A percentile compares a stretch with the other conserved stretches of the same genome.
phyloP scores from a whole-genome alignment of 2,888 invertebrate species.

The Halictus quadricinctus region DNA sequence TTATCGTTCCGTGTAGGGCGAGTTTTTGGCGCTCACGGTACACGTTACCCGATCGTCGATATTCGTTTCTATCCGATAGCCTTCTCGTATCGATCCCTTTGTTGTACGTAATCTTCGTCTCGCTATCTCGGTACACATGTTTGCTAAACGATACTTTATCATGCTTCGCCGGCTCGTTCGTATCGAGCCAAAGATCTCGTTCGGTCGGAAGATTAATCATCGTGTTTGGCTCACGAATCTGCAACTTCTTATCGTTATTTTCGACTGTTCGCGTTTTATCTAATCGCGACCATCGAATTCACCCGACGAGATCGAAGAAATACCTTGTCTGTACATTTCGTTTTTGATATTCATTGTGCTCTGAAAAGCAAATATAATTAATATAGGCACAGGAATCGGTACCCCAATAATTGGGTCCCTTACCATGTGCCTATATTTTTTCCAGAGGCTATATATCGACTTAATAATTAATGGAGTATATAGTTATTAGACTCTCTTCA shows the following conservation, averaged over 20 bases:
- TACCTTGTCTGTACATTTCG: not conserved
- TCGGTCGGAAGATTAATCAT: not conserved
- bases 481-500: too few relatives aligned
- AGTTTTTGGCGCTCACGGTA: not conserved
- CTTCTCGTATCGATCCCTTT: conserved; percentile 22
- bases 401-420: too few relatives aligned
- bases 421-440: too few relatives aligned
- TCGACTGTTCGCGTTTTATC: not conserved
- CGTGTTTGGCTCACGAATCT: not conserved
- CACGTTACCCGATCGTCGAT: not conserved
- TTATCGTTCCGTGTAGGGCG: conserved; percentile 1
- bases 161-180: too few relatives aligned
- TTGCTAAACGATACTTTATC: conserved; percentile 12
- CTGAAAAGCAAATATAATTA: too few relatives aligned
- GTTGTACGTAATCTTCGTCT: not conserved
- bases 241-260: not conserved
- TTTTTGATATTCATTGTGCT: too few relatives aligned
- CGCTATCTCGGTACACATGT: conserved; percentile 5
- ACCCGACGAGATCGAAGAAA: not conserved
- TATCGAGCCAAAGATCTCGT: not conserved
- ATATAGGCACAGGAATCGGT: too few relatives aligned
- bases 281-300: not conserved
- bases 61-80: not conserved
- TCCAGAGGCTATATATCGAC: too few relatives aligned
- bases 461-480: too few relatives aligned